These are phyloP conservation scores for Salvelinus alpinus DNA, from an alignment of 2,113 vertebrate species.

Conservation along the genomic window DNA sequence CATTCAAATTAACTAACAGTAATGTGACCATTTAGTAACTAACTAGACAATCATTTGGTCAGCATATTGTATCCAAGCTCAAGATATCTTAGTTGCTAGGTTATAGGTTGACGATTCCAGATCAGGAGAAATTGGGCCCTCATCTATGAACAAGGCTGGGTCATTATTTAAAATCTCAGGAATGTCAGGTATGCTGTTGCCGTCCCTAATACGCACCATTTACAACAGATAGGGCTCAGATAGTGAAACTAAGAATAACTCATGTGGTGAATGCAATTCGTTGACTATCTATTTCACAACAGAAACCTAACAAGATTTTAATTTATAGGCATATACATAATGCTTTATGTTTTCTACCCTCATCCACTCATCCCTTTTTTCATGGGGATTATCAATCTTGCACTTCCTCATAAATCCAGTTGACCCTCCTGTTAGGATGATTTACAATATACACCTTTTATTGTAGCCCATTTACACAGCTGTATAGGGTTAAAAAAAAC, in stretches of 20 bases:
- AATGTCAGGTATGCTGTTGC: slow-evolving; percentile 37
- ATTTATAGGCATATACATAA: too few species aligned
- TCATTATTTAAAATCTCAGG: slow-evolving; percentile 28
- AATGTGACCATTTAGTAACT: too few species aligned
- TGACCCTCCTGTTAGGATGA: slow-evolving; percentile 26
- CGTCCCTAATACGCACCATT: background rate
- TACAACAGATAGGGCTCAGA: slow-evolving; percentile 3
- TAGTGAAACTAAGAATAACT: slow-evolving; percentile 1
- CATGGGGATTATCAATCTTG: background rate
- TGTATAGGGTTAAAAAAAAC: slow-evolving; percentile 44
- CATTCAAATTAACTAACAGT: too few species aligned
- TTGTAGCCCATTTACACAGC: slow-evolving; percentile 58
- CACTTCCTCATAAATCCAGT: background rate
- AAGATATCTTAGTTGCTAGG: background rate
- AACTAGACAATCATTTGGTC: too few species aligned
- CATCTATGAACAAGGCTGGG: background rate
- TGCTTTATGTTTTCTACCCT: background rate
- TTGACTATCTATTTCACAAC: background rate
- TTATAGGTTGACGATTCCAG: background rate
- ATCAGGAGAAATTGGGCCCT: background rate
- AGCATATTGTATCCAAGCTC: too few species aligned
- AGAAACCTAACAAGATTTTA: background rate
- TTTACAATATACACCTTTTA: slow-evolving; percentile 54
- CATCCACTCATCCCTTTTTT: background rate
- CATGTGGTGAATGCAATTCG: background rate